phyloP scores from a whole-genome alignment of 2,888 invertebrate genomes.

The Caenorhabditis angaria region DNA sequence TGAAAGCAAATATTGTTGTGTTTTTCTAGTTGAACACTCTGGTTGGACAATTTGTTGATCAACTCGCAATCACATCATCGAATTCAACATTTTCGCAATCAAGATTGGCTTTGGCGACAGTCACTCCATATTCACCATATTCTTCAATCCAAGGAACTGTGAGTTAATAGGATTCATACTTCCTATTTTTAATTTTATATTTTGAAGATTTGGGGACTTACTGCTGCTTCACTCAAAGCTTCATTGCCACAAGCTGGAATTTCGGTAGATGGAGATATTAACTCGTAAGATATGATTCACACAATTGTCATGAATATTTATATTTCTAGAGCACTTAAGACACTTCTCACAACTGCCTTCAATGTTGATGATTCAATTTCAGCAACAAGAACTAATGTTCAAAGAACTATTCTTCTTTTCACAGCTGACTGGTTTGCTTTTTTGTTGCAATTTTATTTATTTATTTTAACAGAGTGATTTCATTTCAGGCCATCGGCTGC shows the following conservation, averaged over 20 bases:
- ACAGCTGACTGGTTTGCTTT: conserved; percentile 24
- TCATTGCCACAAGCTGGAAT: conserved; percentile 25
- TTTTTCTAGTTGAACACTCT: conserved; percentile 15
- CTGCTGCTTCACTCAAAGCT: not conserved
- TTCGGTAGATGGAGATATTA: conserved; percentile 8
- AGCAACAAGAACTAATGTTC: conserved; percentile 22
- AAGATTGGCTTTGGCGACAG: conserved; percentile 21
- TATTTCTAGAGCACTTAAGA: not conserved
- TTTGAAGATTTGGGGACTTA: conserved; percentile 28
- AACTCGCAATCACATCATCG: conserved; percentile 14
- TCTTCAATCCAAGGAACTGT: conserved; percentile 27
- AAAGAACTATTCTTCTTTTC: conserved; percentile 24
- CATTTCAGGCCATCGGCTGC: conserved; percentile 13
- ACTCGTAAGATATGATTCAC: not conserved
- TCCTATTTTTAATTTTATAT: too few species aligned
- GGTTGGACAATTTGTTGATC: conserved; percentile 13
- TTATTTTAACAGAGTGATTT: not conserved
- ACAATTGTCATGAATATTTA: not conserved
- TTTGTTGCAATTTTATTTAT: not conserved
- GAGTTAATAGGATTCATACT: too few species aligned
- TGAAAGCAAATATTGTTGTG: not conserved
- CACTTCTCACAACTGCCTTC: conserved; percentile 10
- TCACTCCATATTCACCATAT: conserved; percentile 23
- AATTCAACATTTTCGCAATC: not conserved
- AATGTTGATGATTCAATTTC: conserved; percentile 7